These are phyloP conservation scores for Fundulus diaphanus DNA, from an alignment of 2,797 vertebrate genomes.

Conservation along the genomic window DNA sequence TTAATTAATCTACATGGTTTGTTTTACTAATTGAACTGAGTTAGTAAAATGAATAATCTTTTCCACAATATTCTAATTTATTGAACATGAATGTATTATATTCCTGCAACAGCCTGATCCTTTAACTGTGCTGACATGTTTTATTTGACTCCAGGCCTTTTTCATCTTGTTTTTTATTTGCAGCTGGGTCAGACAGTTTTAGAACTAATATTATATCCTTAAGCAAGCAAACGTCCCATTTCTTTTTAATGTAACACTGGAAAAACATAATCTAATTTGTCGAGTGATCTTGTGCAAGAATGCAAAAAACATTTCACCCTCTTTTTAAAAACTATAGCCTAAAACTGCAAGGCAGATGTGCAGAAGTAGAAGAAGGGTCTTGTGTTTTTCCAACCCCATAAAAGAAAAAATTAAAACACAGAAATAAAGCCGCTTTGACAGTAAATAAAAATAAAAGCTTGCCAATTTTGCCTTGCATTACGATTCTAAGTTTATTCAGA, in stretches of 20 bases:
- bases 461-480: constrained; percentile 64
- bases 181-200: background rate
- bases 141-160: constrained; percentile 4
- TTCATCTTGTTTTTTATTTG: background rate
- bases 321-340: background rate
- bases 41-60: background rate
- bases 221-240: background rate
- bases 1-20: background rate
- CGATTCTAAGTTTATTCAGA: constrained; percentile 40
- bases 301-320: background rate
- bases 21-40: too few relatives aligned
- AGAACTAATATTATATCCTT: background rate
- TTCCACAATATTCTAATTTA: background rate
- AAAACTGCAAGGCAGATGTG: background rate
- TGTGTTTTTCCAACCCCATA: constrained; percentile 29
- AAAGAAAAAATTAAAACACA: background rate
- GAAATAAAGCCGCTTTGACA: background rate
- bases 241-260: background rate
- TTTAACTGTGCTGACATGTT: background rate
- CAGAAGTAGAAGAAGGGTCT: background rate
- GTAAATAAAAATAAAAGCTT: constrained; percentile 21
- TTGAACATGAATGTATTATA: background rate
- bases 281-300: background rate
- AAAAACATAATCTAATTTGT: background rate
- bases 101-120: background rate